phyloP scores from a whole-genome alignment of 2,888 invertebrate species.

The Rhopalosiphum nymphaeae region DNA sequence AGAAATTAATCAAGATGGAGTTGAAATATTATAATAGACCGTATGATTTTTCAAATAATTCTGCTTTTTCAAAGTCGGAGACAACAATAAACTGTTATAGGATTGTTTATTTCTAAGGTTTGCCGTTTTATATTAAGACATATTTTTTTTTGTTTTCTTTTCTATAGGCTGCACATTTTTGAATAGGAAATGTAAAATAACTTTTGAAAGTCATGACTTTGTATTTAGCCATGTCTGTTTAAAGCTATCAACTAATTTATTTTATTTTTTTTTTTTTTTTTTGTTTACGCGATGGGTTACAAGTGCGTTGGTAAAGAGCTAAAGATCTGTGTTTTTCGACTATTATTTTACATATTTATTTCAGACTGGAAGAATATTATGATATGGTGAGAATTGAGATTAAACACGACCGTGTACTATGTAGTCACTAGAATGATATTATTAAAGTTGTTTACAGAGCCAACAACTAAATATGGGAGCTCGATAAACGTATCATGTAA shows the following conservation, averaged over 20 bases:
- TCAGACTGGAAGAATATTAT: background rate
- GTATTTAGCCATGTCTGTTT: background rate
- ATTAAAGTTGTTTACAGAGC: background rate
- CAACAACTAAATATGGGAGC: too few relatives aligned
- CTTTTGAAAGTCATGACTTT: background rate
- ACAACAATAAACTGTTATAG: background rate
- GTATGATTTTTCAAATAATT: background rate
- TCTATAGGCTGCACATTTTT: too few relatives aligned
- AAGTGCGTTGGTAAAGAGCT: background rate
- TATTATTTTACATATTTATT: background rate
- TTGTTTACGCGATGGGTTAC: background rate
- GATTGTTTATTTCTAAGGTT: background rate
- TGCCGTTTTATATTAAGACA: background rate
- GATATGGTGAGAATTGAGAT: background rate
- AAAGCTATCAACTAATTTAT: background rate
- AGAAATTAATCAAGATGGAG: background rate
- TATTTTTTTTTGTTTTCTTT: background rate
- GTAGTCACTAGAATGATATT: background rate
- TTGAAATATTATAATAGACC: background rate
- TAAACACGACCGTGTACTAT: background rate
- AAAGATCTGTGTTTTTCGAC: background rate
- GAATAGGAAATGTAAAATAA: background rate
- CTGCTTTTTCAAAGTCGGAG: background rate
- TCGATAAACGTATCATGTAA: too few relatives aligned
- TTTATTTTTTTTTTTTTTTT: background rate